Conservation (phyloP, 2,888 invertebrate genomes). For the Mactromeris polynyma region DNA sequence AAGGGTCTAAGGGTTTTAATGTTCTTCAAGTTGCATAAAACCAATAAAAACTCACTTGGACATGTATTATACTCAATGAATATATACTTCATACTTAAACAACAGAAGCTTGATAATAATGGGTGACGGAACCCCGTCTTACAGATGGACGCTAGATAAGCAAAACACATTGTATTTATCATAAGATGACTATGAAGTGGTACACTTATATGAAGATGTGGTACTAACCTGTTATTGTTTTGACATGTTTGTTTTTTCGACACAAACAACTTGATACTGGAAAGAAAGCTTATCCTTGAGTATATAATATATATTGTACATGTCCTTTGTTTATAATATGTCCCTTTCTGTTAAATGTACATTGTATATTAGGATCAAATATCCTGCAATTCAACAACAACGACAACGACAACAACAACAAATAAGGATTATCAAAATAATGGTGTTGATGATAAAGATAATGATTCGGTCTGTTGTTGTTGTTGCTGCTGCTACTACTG, state of each 20-base stretch:
- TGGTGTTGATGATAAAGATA: neutral
- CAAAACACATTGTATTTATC: no score
- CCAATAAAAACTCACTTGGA: neutral
- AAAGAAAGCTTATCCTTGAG: neutral
- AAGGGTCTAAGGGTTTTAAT: neutral
- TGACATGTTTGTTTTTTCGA: neutral
- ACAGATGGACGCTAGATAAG: neutral
- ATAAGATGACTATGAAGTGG: neutral
- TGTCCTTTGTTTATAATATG: neutral
- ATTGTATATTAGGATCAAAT: neutral
- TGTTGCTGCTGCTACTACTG: no score
- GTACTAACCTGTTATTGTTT: neutral
- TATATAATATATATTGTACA: neutral
- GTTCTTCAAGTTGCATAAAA: neutral
- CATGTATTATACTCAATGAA: neutral
- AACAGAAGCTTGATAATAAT: neutral
- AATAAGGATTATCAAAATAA: neutral
- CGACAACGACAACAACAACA: neutral
- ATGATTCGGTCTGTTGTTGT: neutral
- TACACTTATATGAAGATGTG: neutral
- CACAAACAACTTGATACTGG: neutral
- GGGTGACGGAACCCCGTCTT: neutral
- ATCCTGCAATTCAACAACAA: neutral
- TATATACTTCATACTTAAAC: neutral
- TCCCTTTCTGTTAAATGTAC: neutral